These are phyloP conservation scores for Pipa parva DNA, from an alignment of 2,113 vertebrate genomes.

Conservation along the genomic window DNA sequence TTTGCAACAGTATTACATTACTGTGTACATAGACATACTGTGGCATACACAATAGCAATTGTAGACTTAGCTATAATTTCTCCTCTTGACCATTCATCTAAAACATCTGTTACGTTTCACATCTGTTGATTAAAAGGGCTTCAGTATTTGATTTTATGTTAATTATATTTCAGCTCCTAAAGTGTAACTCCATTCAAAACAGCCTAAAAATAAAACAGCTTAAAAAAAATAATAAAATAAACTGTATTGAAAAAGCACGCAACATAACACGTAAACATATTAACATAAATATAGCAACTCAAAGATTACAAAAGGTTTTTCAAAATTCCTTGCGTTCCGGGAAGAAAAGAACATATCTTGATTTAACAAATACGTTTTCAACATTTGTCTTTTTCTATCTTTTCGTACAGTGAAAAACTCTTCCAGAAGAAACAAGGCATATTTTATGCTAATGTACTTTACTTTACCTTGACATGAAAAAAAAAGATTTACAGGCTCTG, in stretches of 20 bases:
- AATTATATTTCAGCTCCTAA: not conserved
- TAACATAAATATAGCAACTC: conserved; percentile 38
- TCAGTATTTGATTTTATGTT: no score
- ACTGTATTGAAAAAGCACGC: conserved; percentile 18
- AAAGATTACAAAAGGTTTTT: conserved; percentile 22
- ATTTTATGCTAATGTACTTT: conserved; percentile 36
- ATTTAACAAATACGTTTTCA: conserved; percentile 39
- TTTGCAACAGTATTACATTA: no score
- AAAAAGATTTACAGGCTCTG: conserved; percentile 20
- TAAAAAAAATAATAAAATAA: conserved; percentile 20
- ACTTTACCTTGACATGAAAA: conserved; percentile 26
- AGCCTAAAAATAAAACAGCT: conserved; percentile 21
- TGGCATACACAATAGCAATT: no score
- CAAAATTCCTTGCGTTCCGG: conserved; percentile 29
- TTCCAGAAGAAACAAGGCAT: conserved; percentile 38
- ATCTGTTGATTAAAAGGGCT: no score
- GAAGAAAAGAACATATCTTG: conserved; percentile 33
- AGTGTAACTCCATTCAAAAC: conserved; percentile 5
- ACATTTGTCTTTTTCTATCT: conserved; percentile 37
- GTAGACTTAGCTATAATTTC: no score
- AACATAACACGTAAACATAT: conserved; percentile 33
- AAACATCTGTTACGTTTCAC: no score
- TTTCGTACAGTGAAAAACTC: conserved; percentile 20
- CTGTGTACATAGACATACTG: no score
- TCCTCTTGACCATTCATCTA: no score